These are phyloP conservation scores for Ommatoiulus sabulosus DNA, from an alignment of 2,888 invertebrate genomes.

Conservation along the genomic window DNA sequence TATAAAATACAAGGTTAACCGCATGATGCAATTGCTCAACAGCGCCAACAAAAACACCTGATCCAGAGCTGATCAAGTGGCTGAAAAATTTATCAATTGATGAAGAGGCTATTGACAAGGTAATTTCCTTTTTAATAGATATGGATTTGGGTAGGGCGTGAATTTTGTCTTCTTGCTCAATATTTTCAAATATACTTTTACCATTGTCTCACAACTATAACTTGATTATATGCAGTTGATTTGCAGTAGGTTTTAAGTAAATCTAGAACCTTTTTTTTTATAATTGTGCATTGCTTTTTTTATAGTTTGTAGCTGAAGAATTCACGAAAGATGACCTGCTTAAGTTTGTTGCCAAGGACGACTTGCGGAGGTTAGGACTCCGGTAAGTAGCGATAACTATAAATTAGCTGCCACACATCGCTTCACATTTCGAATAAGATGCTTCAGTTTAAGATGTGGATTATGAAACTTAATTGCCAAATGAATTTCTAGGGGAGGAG, in stretches of 20 bases:
- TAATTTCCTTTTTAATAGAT: slow-evolving; percentile 63
- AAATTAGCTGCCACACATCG: not conserved
- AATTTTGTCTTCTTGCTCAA: too few species aligned
- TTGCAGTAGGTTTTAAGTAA: too few species aligned
- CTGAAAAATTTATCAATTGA: slow-evolving; percentile 78
- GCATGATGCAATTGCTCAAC: not conserved
- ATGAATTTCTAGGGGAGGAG: slow-evolving; percentile 76
- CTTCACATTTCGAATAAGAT: not conserved
- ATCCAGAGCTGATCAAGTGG: slow-evolving; percentile 79
- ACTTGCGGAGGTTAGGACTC: slow-evolving; percentile 81
- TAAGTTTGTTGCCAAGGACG: slow-evolving; percentile 82
- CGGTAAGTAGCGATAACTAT: slow-evolving; percentile 72
- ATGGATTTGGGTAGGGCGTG: too few species aligned
- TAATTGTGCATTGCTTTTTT: slow-evolving; percentile 73
- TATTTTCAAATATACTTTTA: too few species aligned
- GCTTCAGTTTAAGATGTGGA: too few species aligned
- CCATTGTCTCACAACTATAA: too few species aligned
- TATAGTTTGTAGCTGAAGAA: slow-evolving; percentile 77
- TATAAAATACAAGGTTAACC: not conserved
- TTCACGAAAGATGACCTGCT: slow-evolving; percentile 85
- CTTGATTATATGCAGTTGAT: too few species aligned
- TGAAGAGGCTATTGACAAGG: slow-evolving; percentile 75
- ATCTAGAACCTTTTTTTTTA: slow-evolving; percentile 10
- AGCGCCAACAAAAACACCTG: slow-evolving; percentile 63
- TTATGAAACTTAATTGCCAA: not conserved